Base-by-base conservation (phyloP, 1,140 invertebrate species). In the Trissolcus basalis region DNA sequence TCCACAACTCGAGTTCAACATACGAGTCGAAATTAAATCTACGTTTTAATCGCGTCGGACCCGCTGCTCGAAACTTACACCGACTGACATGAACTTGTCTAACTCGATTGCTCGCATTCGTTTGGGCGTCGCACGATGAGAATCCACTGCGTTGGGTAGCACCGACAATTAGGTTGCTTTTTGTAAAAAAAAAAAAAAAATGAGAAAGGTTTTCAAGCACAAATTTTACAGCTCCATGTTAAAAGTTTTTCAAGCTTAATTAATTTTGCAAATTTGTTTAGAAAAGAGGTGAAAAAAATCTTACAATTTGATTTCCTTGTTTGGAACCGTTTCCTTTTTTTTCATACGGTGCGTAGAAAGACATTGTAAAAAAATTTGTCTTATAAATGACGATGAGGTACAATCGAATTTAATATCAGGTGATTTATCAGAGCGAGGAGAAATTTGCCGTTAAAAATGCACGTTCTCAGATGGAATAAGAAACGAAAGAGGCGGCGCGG, bases 381-480 rank as follows among this genome's bases (percentile, higher is more conserved):
- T 63, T 60, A 60, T 70, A 45, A 69, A 71, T 67, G 67, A 70
- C 59, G 44, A n/a, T 11, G 19, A 44, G 9, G 36, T 10, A 39
- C 41, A 67, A 77, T 70, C 56, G 61, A 77, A 67, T 65, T 61
- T 65, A 11, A 19, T 44, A 32, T 33, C 14, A 16, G 35, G 49
- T 50, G 60, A 70, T 65, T 55, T 68, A 44, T 14, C 11, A 14
- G 45, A 41, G 49, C 7, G 44, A 59, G 56, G 36, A 45, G 56
- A 67, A 67, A 74, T 74, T 56, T 12, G n/a, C 7, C 49, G 59
- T 76, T 76, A 76, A 76, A 69, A 70, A 76, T 76, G 65, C 32
- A 76, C 43, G 47, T 12, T 32, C 41, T 48, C 54, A 65, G 60
- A 76, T 76, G 54, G 73, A 76, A 76, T 76, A 76, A 69, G 60